These are phyloP conservation scores for Muntiacus muntjak DNA, from an alignment of 2,113 vertebrate genomes.

Conservation along the genomic window DNA sequence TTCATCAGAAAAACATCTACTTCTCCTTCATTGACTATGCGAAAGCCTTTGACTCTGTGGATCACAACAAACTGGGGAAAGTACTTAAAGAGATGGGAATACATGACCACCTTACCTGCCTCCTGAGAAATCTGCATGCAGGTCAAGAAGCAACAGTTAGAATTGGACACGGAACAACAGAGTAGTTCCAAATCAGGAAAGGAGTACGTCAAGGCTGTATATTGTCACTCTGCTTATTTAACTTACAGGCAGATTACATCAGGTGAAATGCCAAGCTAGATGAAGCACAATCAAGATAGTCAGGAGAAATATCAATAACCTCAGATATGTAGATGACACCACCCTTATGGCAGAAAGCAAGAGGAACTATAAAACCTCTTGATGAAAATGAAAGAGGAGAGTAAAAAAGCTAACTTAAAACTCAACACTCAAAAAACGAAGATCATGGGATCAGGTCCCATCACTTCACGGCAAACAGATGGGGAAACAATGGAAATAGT, in stretches of 20 bases:
- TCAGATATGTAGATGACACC: background rate
- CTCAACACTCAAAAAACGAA: background rate
- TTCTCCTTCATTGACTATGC: background rate
- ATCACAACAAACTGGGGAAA: background rate
- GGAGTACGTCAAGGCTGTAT: background rate
- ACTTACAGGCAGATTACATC: background rate
- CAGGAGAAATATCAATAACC: background rate
- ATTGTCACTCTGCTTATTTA: background rate
- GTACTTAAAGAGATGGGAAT: background rate
- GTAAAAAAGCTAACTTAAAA: background rate
- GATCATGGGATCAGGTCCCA: background rate
- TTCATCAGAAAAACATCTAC: background rate
- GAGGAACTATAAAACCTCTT: background rate
- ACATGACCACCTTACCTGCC: background rate
- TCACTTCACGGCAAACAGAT: background rate
- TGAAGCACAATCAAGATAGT: background rate
- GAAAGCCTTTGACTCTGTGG: background rate
- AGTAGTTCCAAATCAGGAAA: background rate
- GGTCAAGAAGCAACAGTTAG: background rate
- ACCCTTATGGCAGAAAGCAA: background rate
- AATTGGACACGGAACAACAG: background rate
- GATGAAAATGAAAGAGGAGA: background rate
- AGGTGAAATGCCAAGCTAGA: background rate
- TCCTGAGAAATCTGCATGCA: background rate
- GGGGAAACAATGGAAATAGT: background rate